Evolutionary conservation across 2,888 invertebrate species (phyloP), one percentile per base, ranked within the genome.

Genomic region (Patella depressa): DNA sequence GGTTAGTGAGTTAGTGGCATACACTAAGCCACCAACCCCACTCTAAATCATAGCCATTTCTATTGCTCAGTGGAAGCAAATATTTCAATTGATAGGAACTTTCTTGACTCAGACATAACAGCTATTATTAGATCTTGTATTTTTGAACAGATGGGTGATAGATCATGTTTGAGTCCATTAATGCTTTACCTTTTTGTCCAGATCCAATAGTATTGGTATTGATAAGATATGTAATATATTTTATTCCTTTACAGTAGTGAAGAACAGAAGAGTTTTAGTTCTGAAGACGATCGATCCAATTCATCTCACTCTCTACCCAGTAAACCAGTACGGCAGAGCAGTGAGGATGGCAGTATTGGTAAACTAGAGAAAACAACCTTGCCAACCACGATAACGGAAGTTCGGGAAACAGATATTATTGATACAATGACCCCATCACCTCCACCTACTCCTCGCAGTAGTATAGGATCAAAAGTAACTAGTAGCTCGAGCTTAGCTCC

Each of bases 291-390:
- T 57, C 88, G 86, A 74, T 86, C 85, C 72, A 87, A 85, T 34
- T 88, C 89, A 0, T 85, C 88, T 4, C 88, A 89, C 3, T 88
- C 89, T 0, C 83, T 89, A 71, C 88, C 88, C 2, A 70, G 82
- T 24, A 84, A 84, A 69, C 83, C 78, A 19, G 78, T 80, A 24
- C 80, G 84, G 0, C 83, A 82, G 74, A 71, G 74, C 74, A 83
- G 83, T 45, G 81, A 82, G 72, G 83, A 84, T 71, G 80, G 81
- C 0, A 82, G 81, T 19, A 75, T 80, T 14, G 81, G 79, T 24
- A 73, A 72, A 34, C 73, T 85, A 34, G 86, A 85, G 73, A 88
- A 87, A 74, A 83, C 87, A 12, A 79, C 85, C 17, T 86, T 88
- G 19, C 88, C 87, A 69, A 87, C 87, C 29, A 88, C 87, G 77